phyloP scores from a whole-genome alignment of 2,888 invertebrate genomes.

The Meta bourneti region DNA sequence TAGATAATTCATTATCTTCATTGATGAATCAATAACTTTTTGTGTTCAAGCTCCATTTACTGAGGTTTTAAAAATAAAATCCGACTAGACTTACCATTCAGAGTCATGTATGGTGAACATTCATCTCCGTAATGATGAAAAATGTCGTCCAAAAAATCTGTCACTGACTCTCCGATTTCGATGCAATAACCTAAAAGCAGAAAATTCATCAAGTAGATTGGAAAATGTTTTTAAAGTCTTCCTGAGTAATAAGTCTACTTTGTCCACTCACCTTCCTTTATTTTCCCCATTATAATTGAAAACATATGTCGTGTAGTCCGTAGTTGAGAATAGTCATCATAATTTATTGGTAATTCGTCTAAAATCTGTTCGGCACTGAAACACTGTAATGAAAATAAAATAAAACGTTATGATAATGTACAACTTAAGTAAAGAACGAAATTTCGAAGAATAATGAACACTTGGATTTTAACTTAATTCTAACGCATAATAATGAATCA shows the following conservation, averaged over 20 bases:
- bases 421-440: no score
- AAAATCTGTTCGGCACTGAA: constrained; percentile 53
- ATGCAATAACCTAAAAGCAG: constrained; percentile 65
- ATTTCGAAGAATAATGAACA: no score
- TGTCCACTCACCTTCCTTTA: constrained; percentile 51
- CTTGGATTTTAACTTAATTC: no score
- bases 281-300: constrained; percentile 27
- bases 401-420: background rate
- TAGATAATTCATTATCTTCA: no score
- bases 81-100: constrained; percentile 36
- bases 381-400: constrained; percentile 40
- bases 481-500: no score
- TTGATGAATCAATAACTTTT: no score
- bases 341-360: background rate
- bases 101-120: constrained; percentile 64
- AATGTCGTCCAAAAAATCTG: constrained; percentile 70
- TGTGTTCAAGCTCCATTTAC: no score
- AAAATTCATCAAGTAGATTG: background rate
- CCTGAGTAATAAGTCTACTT: no score
- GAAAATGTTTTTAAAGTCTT: background rate
- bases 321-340: background rate
- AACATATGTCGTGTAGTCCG: constrained; percentile 21
- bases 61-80: no score
- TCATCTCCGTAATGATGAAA: constrained; percentile 70
- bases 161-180: constrained; percentile 52